A percentile compares a stretch with the other conserved stretches of the same genome.
These are phyloP conservation scores for Choreutis nemorana DNA, from an alignment of 2,888 invertebrate genomes.

Conservation along the genomic window DNA sequence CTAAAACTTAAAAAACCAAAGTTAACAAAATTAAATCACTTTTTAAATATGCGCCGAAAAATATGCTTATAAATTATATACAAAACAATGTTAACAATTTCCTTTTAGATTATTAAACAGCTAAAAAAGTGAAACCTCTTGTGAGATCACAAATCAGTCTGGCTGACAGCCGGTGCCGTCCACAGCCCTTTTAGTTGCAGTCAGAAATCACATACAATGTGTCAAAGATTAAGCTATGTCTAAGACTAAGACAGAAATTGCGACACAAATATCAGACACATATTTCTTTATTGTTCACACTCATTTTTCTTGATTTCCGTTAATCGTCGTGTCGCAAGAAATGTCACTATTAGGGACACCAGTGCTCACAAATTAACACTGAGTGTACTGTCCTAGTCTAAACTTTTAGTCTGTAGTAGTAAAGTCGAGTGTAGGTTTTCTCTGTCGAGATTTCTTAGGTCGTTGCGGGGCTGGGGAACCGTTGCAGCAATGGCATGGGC, in stretches of 20 bases:
- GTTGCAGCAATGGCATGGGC: slow-evolving; percentile 70
- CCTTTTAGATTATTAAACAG: slow-evolving; percentile 22
- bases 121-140: slow-evolving; percentile 24
- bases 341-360: no score
- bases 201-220: no score
- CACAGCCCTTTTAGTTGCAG: slow-evolving; percentile 1
- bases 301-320: no score
- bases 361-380: no score
- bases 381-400: no score
- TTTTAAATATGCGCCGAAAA: slow-evolving; percentile 19
- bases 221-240: no score
- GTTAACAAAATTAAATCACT: slow-evolving; percentile 30
- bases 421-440: slow-evolving; percentile 36
- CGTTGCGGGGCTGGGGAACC: slow-evolving; percentile 62
- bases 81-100: slow-evolving; percentile 52
- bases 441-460: slow-evolving; percentile 47
- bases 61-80: slow-evolving; percentile 39
- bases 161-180: slow-evolving; percentile 11
- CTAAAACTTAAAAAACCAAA: slow-evolving; percentile 23
- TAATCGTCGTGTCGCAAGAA: no score
- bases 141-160: slow-evolving; percentile 43
- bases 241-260: no score
- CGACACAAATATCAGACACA: no score
- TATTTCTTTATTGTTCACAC: no score
- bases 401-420: slow-evolving; percentile 15